These are phyloP conservation scores for Formica selysi DNA, from an alignment of 1,140 invertebrate species.

Conservation along the genomic window DNA sequence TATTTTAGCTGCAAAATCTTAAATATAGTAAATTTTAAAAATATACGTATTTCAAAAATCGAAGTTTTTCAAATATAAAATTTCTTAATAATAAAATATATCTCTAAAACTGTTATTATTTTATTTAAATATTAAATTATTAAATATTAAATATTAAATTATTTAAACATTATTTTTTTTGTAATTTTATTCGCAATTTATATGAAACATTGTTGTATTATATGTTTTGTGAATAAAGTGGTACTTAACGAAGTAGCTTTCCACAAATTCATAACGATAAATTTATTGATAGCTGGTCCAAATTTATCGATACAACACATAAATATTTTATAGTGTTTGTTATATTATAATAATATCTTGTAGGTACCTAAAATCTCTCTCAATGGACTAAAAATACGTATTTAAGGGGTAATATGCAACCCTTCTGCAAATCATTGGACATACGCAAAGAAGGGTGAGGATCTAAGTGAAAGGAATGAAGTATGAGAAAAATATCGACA, in stretches of 20 bases:
- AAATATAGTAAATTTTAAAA: background rate
- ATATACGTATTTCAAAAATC: background rate
- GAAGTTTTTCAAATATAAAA: conserved; percentile 3
- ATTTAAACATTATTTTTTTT: background rate
- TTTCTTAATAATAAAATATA: background rate
- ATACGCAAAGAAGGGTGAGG: conserved; percentile 53
- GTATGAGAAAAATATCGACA: conserved; percentile 10
- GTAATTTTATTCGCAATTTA: background rate
- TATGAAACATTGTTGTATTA: background rate
- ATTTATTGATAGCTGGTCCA: background rate
- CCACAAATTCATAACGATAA: background rate
- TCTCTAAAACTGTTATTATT: background rate
- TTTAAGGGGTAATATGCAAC: background rate
- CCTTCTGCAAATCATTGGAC: background rate
- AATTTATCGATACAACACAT: background rate
- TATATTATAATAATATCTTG: background rate
- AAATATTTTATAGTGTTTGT: conserved; percentile 25
- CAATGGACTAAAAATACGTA: conserved; percentile 26
- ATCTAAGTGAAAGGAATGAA: conserved; percentile 19
- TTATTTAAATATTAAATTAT: background rate
- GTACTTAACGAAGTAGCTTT: background rate
- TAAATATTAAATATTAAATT: background rate
- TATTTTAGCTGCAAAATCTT: conserved; percentile 1
- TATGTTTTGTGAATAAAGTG: background rate
- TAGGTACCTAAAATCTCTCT: background rate